Evolutionary conservation across 1,140 invertebrate species (phyloP), one percentile per base, ranked within the genome.

Genomic region (Hypsibius dujardini): DNA sequence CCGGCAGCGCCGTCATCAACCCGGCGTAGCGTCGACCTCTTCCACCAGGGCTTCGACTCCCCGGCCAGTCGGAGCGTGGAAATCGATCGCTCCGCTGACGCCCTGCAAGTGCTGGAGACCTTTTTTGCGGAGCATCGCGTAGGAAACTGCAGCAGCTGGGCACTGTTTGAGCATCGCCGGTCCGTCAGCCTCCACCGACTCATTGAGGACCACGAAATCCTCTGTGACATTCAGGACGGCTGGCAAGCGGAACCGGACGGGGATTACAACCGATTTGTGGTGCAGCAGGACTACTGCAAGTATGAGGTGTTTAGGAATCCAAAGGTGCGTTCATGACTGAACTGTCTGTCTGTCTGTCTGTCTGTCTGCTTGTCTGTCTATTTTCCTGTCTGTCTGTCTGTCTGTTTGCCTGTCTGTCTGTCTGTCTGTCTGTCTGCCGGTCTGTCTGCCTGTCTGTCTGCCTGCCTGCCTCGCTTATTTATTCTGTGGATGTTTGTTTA

Each of bases 201-300:
- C 3, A 71, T 85, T 59, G 84, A 85, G 77, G 84, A 85, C 73
- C 84, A 85, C 73, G 84, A 85, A 76, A 82, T 84, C 73, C 77
- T 85, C 2, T 74, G 83, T 1, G 75, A 77, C 15, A 79, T 82
- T 28, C 77, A 82, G 74, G 78, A 76, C 47, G 79, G 82, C 56
- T 80, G 82, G 77, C 77, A 79, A 74, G 72, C 70, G 3, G 80
- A 79, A 59, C 77, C 77, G 0, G 75, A 75, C n/a, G 75, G 75
- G 47, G 74, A 78, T 14, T 76, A 78, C 46, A 82, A 82, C 73
- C 79, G 79, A 74, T 84, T 84, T 73, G 75, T 81, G 45, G 84
- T 85, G 70, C 77, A 81, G 2, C 78, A 80, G 73, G 82, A 84
- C 73, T 81, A 79, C 69, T 72, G 79, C 28, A 84, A 84, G 77